Conservation (phyloP, 2,888 invertebrate species). For the Eristalis intricaria region DNA sequence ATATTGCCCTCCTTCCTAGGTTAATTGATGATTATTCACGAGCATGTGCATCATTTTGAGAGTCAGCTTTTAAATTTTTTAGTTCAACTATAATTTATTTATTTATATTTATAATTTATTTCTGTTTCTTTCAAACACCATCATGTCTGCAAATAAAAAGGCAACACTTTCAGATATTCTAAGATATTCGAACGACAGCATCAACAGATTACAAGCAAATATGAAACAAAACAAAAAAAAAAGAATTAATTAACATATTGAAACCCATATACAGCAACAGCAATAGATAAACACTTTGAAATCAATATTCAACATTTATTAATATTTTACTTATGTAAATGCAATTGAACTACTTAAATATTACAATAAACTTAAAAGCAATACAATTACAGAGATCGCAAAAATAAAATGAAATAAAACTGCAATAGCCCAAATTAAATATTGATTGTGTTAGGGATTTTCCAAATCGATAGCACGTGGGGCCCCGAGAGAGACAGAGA, state of each 20-base stretch:
- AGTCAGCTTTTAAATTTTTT: too few species aligned
- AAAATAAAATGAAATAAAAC: constrained; percentile 59
- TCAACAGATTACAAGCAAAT: constrained; percentile 16
- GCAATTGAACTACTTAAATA: constrained; percentile 66
- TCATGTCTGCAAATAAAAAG: not conserved
- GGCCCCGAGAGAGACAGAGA: not conserved
- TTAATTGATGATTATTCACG: too few species aligned
- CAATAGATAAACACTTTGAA: constrained; percentile 72
- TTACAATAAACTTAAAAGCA: constrained; percentile 61
- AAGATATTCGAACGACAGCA: constrained; percentile 18
- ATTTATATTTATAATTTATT: not conserved
- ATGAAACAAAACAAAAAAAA: constrained; percentile 11
- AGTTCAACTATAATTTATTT: too few species aligned
- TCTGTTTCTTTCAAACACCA: not conserved
- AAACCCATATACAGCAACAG: constrained; percentile 71
- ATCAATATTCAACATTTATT: constrained; percentile 61
- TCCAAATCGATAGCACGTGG: not conserved
- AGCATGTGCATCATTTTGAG: too few species aligned
- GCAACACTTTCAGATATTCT: constrained; percentile 41
- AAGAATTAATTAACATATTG: constrained; percentile 68
- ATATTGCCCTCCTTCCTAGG: too few species aligned
- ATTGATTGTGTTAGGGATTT: constrained; percentile 76
- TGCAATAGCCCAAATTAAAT: constrained; percentile 81
- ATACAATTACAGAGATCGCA: constrained; percentile 67
- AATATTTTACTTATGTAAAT: constrained; percentile 73